Evolutionary conservation across 2,888 invertebrate species (phyloP), one percentile per base, ranked within the genome.

Genomic region (Coelinius sp.): DNA sequence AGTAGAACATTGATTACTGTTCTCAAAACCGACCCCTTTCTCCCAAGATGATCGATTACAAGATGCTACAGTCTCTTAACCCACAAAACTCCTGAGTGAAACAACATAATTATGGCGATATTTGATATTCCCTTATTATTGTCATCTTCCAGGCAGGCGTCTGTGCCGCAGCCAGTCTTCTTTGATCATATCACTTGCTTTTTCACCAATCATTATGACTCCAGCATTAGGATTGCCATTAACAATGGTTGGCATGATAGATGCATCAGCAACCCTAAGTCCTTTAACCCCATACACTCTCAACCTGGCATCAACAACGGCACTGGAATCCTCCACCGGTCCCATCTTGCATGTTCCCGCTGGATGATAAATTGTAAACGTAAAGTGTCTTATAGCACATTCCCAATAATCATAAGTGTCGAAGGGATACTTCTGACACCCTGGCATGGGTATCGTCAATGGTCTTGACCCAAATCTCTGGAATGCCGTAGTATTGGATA

Each of bases 171-270:
- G 44, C 95, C 95, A 95, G 87, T 95, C 95, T 85, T 95, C 93
- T 85, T 95, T 96, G 75, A 97, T 94, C 91, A 97, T 92, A 84
- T 97, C 96, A 6, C 96, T 93, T 0, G 92, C 95, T 85, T 96
- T 96, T 82, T 97, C 96, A 0, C 94, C 97, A 66, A 97, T 96
- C 95, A 96, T 96, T 53, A 97, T 95, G 1, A 93, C 92, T 0
- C 95, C 95, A 0, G 96, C 96, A 85, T 96, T 96, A 0, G 96
- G 95, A 88, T 97, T 96, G 0, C 96, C 96, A 84, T 95, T 96
- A 12, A 95, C 92, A 73, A 97, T 96, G 0, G 91, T 92, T 0
- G 96, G 96, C 96, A 97, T 96, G 66, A 97, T 93, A 76, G 95
- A 95, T 0, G 95, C 95, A 84, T 96, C 96, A 0, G 93, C 93